Evolutionary conservation across 2,113 vertebrate species (phyloP).

Genomic region (Potamarius usumacintae): DNA sequence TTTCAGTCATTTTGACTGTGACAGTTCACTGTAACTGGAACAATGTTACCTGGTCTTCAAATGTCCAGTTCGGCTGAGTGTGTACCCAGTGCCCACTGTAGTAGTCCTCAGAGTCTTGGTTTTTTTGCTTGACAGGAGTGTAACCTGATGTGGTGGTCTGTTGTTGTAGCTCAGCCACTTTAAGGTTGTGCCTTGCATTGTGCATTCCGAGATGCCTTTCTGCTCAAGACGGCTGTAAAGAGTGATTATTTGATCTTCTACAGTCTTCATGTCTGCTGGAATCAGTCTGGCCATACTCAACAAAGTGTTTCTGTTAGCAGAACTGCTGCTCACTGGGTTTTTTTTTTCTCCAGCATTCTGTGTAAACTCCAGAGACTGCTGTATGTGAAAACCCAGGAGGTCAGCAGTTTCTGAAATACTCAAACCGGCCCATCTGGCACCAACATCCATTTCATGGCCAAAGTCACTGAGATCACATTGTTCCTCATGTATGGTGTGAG

Average conservation of each 20-base stretch:
- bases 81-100: neutral
- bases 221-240: neutral
- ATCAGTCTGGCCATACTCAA: neutral
- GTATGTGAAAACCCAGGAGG: neutral
- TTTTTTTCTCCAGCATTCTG: neutral
- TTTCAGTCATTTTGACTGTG: neutral
- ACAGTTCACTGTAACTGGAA: neutral
- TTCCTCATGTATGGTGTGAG: neutral
- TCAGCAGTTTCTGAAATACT: neutral
- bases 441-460: neutral
- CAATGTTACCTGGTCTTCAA: neutral
- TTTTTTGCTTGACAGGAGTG: neutral
- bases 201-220: neutral
- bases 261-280: neutral
- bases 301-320: neutral
- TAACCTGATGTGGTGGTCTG: neutral
- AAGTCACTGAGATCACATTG: neutral
- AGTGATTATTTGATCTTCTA: neutral
- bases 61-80: neutral
- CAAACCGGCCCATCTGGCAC: neutral
- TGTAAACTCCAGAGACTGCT: neutral
- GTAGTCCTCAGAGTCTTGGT: neutral
- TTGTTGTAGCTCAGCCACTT: neutral
- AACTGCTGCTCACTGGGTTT: no score
- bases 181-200: neutral